Conservation (phyloP, 2,113 vertebrate species). For the Syrrhaptes paradoxus region DNA sequence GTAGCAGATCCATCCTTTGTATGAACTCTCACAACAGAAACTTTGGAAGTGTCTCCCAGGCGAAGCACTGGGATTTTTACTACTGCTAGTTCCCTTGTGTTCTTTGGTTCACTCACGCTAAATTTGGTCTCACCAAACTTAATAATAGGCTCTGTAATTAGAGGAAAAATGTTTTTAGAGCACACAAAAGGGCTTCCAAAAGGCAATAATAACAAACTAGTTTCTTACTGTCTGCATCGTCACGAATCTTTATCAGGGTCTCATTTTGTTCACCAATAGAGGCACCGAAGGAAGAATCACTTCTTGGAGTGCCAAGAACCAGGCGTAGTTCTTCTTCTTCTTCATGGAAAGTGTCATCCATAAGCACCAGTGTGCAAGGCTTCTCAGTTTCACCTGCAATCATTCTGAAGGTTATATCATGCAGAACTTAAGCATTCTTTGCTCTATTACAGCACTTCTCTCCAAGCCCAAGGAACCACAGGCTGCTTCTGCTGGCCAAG, state of each 20-base stretch:
- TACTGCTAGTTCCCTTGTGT: slow-evolving; percentile 74
- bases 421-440: not conserved
- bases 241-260: slow-evolving; percentile 88
- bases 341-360: slow-evolving; percentile 87
- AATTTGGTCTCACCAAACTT: slow-evolving; percentile 85
- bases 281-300: slow-evolving; percentile 89
- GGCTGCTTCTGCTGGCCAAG: not conserved
- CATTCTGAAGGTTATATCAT: slow-evolving; percentile 16
- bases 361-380: slow-evolving; percentile 81
- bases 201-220: not conserved
- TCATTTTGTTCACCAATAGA: slow-evolving; percentile 88
- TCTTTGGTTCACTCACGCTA: slow-evolving; percentile 87
- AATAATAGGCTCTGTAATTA: slow-evolving; percentile 86
- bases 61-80: slow-evolving; percentile 88
- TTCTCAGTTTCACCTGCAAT: slow-evolving; percentile 89
- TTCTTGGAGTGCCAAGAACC: slow-evolving; percentile 88
- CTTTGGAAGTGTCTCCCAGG: slow-evolving; percentile 88
- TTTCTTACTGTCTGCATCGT: slow-evolving; percentile 88
- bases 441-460: not conserved
- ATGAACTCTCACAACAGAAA: slow-evolving; percentile 91
- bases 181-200: not conserved
- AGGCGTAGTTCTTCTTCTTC: slow-evolving; percentile 90
- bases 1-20: slow-evolving; percentile 93
- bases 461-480: not conserved
- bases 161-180: not conserved